Percentiles rank a stretch among this genome's conserved stretches.
Conservation (phyloP, 1,140 invertebrate genomes). For the Micrasema minimum region DNA sequence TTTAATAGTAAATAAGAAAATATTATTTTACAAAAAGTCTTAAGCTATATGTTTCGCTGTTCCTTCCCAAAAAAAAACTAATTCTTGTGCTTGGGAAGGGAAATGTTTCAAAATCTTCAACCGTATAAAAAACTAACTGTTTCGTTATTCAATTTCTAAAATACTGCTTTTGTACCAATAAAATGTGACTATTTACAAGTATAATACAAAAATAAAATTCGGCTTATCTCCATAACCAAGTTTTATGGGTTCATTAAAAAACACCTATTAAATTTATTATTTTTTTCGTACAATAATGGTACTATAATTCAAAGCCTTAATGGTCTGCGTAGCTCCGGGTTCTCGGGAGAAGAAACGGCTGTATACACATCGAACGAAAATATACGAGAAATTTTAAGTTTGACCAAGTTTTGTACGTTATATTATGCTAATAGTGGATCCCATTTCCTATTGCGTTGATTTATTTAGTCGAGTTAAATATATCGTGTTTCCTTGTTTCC, state of each 20-base stretch:
- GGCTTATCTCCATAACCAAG: constrained; percentile 17
- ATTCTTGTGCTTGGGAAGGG: no score
- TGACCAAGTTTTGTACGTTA: constrained; percentile 33
- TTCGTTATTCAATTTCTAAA: no score
- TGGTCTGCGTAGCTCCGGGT: constrained; percentile 23
- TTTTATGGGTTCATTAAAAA: constrained; percentile 21
- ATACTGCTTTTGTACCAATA: neutral
- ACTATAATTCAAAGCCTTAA: constrained; percentile 22
- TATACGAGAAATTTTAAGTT: constrained; percentile 33
- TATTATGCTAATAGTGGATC: constrained; percentile 31
- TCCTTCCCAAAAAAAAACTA: no score
- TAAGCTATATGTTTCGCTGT: no score
- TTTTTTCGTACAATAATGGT: constrained; percentile 25
- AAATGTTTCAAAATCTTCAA: no score
- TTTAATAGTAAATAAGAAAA: no score
- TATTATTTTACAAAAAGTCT: no score
- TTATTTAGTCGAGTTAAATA: constrained; percentile 38
- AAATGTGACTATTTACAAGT: constrained; percentile 4
- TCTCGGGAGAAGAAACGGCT: neutral
- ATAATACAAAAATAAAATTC: constrained; percentile 14
- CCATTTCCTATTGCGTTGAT: constrained; percentile 13
- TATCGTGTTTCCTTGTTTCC: constrained; percentile 18
- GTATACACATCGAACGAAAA: constrained; percentile 7
- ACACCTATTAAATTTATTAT: constrained; percentile 15
- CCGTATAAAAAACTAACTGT: no score